A percentile compares a stretch with the other conserved stretches of the same genome.
phyloP scores from a whole-genome alignment of 2,888 invertebrate genomes.

The Gastrophysa polygoni region DNA sequence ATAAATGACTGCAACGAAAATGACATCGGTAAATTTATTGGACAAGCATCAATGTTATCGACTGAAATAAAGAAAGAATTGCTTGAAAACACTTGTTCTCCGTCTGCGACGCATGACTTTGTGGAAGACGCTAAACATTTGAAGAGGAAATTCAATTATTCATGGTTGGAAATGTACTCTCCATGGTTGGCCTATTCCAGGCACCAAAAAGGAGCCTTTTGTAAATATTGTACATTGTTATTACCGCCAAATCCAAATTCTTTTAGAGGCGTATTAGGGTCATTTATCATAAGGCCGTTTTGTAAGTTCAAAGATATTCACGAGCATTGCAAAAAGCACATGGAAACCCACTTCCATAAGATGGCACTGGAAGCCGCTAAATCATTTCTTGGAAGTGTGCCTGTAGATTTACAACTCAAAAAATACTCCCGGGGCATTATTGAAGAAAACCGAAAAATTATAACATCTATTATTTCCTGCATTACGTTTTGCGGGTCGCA shows the following conservation, averaged over 20 bases:
- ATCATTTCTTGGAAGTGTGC: slow-evolving; percentile 20
- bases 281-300: slow-evolving; percentile 15
- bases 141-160: slow-evolving; percentile 17
- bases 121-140: slow-evolving; percentile 11
- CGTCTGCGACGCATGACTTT: slow-evolving; percentile 15
- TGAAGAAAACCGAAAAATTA: slow-evolving; percentile 26
- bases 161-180: slow-evolving; percentile 15
- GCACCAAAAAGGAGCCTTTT: slow-evolving; percentile 14
- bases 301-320: slow-evolving; percentile 16
- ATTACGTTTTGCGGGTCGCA: slow-evolving; percentile 24
- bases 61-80: slow-evolving; percentile 12
- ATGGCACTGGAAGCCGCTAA: slow-evolving; percentile 21
- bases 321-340: slow-evolving; percentile 14
- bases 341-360: slow-evolving; percentile 13
- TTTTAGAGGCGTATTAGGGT: slow-evolving; percentile 13
- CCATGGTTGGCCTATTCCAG: slow-evolving; percentile 17
- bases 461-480: slow-evolving; percentile 29
- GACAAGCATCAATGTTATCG: slow-evolving; percentile 4
- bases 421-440: slow-evolving; percentile 19
- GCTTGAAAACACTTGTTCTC: slow-evolving; percentile 3
- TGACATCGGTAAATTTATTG: slow-evolving; percentile 12
- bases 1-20: slow-evolving; percentile 14
- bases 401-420: slow-evolving; percentile 22
- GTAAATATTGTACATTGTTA: slow-evolving; percentile 17
- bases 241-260: slow-evolving; percentile 5